A percentile compares a stretch with the other conserved stretches of the same genome.
phyloP scores from a whole-genome alignment of 2,113 vertebrate species.

The Prionailurus bengalensis region DNA sequence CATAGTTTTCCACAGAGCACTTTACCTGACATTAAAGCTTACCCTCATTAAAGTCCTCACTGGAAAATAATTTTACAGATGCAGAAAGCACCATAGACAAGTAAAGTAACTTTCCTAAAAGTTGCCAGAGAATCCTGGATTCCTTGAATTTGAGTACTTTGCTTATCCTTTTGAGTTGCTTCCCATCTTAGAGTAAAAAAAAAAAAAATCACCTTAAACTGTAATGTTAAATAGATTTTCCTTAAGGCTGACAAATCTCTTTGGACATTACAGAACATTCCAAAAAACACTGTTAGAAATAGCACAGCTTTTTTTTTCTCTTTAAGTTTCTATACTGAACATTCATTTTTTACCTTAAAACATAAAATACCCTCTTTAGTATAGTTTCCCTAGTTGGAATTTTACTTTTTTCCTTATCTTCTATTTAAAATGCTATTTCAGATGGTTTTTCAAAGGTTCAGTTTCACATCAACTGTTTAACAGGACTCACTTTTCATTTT shows the following conservation, averaged over 20 bases:
- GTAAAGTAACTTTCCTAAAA: slow-evolving; percentile 31
- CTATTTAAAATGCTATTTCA: slow-evolving; percentile 59
- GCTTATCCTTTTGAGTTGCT: slow-evolving; percentile 1
- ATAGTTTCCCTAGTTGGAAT: slow-evolving; percentile 36
- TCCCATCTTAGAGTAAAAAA: background rate
- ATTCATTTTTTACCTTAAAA: slow-evolving; percentile 61
- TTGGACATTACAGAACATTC: slow-evolving; percentile 41
- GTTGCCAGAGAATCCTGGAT: slow-evolving; percentile 39
- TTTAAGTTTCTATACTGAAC: slow-evolving; percentile 41
- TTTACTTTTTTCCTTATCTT: slow-evolving; percentile 22
- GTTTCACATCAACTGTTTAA: slow-evolving; percentile 34
- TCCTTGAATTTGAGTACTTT: slow-evolving; percentile 47
- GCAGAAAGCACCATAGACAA: background rate
- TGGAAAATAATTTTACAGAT: slow-evolving; percentile 63
- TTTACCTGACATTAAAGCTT: slow-evolving; percentile 57
- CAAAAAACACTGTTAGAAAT: background rate
- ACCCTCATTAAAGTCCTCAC: slow-evolving; percentile 40
- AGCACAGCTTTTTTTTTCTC: background rate
- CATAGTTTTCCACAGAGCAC: slow-evolving; percentile 57
- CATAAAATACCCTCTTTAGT: background rate
- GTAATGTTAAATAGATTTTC: slow-evolving; percentile 58
- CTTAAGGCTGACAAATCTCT: slow-evolving; percentile 52
- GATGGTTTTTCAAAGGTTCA: slow-evolving; percentile 27
- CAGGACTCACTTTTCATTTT: slow-evolving; percentile 54
- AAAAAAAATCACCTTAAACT: background rate